Evolutionary conservation across 2,797 vertebrate genomes (phyloP), one percentile per base, ranked within the genome.

Genomic region (Percopsis omiscomaycus): DNA sequence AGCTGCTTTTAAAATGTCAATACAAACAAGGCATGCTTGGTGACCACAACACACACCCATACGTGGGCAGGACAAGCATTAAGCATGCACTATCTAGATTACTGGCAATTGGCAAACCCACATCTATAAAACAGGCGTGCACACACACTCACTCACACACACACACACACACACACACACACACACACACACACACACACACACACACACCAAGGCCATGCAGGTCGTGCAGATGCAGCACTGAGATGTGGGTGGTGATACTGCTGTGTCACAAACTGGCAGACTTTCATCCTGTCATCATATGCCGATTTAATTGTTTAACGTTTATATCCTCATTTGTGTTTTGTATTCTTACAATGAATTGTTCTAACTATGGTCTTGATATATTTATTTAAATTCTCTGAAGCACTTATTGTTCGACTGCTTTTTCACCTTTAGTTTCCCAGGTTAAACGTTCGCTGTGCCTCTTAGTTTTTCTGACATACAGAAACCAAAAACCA

Each of bases 191-290:
- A 83, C 67, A 78, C 78, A 30, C 10, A 52, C 52, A 15, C 10
- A 15, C 14, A 14, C 0, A 49, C 28, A n/a, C 28, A 49, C 11
- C 66, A 74, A 79, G 75, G 29, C 50, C 79, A 83, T 78, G 75
- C 80, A 68, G 77, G 81, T 78, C 62, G 58, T 37, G 70, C 72
- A 83, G 61, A 88, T 76, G 73, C 64, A 84, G 79, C 80, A 73
- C 86, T 91, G 88, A 74, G 66, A 88, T 89, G 77, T 91, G 91
- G 91, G 86, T 62, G 71, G 90, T 91, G 89, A 92, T 91, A 90
- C 88, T 90, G 85, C 64, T 78, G 79, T 73, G 71, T 75, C 66
- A 37, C 6, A 37, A 37, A 37, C 32, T 9, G 32, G 32, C 32
- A 37, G 32, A 8, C 32, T 37, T 37, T 37, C 32, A 8, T 74